These are phyloP conservation scores for Bothrops jararaca DNA, from an alignment of 2,113 vertebrate species.

Conservation along the genomic window DNA sequence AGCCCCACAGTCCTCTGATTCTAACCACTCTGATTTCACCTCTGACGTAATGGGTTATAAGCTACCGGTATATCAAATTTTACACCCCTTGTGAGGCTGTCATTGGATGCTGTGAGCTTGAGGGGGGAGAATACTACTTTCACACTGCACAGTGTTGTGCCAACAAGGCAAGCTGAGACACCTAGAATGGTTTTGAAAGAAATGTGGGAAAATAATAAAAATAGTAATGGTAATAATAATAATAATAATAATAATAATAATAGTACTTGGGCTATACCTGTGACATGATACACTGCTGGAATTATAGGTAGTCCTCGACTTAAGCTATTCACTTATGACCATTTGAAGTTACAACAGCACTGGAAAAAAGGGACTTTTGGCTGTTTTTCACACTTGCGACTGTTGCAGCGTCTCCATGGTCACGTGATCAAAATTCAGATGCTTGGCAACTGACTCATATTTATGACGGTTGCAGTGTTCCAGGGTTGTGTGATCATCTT, in stretches of 20 bases:
- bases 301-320: not conserved
- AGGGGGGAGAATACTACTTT: not conserved
- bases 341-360: not conserved
- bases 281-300: not conserved
- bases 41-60: not conserved
- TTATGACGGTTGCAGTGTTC: not conserved
- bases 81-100: not conserved
- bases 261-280: not conserved
- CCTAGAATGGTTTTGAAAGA: not conserved
- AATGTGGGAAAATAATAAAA: not conserved
- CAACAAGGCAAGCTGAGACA: not conserved
- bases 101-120: not conserved
- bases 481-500: not conserved
- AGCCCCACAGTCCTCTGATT: not conserved
- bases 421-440: not conserved
- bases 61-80: not conserved
- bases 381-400: not conserved
- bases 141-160: not conserved
- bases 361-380: not conserved
- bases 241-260: not conserved
- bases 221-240: too few species aligned
- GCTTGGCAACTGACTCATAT: not conserved
- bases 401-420: not conserved
- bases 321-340: not conserved
- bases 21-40: not conserved